Conservation (phyloP, 2,888 invertebrate genomes). For the Hesperia comma region DNA sequence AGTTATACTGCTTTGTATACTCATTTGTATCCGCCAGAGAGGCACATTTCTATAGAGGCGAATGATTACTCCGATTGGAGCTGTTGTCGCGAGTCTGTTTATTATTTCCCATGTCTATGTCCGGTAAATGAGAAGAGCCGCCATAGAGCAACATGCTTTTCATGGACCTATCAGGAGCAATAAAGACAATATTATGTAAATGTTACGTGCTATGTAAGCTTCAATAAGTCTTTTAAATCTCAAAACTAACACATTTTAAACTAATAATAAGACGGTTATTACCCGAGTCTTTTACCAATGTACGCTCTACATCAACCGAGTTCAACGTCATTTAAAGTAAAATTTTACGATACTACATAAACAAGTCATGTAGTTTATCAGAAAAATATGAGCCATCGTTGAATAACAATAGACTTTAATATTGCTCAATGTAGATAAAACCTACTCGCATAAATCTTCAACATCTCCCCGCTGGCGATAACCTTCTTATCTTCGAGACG, state of each 20-base stretch:
- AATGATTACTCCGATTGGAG: constrained; percentile 8
- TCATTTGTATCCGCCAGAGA: constrained; percentile 45
- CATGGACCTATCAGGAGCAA: too few relatives aligned
- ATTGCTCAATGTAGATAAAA: constrained; percentile 36
- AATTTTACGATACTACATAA: constrained; percentile 23
- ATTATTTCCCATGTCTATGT: too few relatives aligned
- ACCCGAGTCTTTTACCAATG: too few relatives aligned
- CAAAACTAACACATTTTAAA: background rate
- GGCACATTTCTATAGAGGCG: constrained; percentile 28
- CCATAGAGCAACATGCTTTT: too few relatives aligned
- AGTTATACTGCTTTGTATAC: constrained; percentile 41
- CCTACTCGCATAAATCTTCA: constrained; percentile 41
- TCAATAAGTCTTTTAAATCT: too few relatives aligned
- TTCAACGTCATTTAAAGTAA: constrained; percentile 12
- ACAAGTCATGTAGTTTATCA: constrained; percentile 29
- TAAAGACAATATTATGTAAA: too few relatives aligned
- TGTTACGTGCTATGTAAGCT: too few relatives aligned
- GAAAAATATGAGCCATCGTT: constrained; percentile 33
- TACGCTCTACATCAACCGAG: background rate
- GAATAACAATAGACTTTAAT: constrained; percentile 29
- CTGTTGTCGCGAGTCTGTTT: background rate
- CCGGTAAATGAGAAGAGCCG: too few relatives aligned
- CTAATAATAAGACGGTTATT: too few relatives aligned
- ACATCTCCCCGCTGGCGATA: constrained; percentile 53
- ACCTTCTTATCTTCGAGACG: constrained; percentile 62